Evolutionary conservation across 2,797 vertebrate genomes (phyloP), one percentile per base, ranked within the genome.

Genomic region (Nannoperca australis): DNA sequence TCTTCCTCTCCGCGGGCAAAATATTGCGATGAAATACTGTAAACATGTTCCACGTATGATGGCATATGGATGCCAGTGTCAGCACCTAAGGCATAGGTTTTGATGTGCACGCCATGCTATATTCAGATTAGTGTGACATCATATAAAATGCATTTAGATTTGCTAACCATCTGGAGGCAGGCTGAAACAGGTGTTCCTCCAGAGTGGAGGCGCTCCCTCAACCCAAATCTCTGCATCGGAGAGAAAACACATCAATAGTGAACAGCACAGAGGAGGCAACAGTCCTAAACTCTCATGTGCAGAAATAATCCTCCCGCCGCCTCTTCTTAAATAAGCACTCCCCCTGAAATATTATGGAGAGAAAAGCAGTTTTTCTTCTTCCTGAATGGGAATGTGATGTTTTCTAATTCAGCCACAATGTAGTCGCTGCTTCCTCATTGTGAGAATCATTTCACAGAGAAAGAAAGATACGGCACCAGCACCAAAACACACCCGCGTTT

Each of bases 101-200:
- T 89, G 87, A 89, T 91, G 91, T 84, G 90, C 79, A 30, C 36
- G n/a, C 80, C 55, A 51, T 54, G 88, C 88, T 81, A 84, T 77
- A 89, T 85, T 85, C 90, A 88, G 86, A 93, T 93, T 85, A 92
- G 86, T 40, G 91, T 91, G 93, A 93, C 92, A 92, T 86, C 90
- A 91, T 90, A 91, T 86, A 85, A 92, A 91, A 92, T 93, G 89
- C 90, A 83, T 92, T 84, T 87, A 81, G 91, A 92, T 91, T 81
- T 83, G 89, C 90, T 76, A 90, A 92, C 93, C 91, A 94, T 93
- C 93, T 94, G 93, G 91, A 89, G 79, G 86, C 59, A 59, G 81
- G 65, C 63, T 65, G 86, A 82, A 92, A 89, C 93, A 94, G 92
- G 92, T 94, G 92, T 91, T 92, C 84, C 83, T 81, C 79, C 85